These are phyloP conservation scores for Dryocosmus kuriphilus DNA, from an alignment of 2,888 invertebrate genomes.

Conservation along the genomic window DNA sequence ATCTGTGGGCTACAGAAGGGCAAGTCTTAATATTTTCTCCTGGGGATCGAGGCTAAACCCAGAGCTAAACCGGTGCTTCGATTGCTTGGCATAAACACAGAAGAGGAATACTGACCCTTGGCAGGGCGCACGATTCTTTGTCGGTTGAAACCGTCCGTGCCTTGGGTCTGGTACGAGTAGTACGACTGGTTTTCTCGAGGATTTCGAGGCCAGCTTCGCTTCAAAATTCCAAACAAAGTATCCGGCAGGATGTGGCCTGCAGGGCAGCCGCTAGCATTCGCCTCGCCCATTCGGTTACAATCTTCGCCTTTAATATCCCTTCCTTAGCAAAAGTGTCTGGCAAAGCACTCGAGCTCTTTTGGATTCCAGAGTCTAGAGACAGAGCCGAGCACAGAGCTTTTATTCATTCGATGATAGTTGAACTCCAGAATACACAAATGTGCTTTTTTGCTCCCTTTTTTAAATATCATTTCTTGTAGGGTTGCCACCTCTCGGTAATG, in stretches of 20 bases:
- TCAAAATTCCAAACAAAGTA: constrained; percentile 68
- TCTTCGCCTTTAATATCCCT: constrained; percentile 43
- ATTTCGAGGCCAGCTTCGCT: constrained; percentile 55
- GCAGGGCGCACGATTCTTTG: constrained; percentile 59
- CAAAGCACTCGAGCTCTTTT: constrained; percentile 19
- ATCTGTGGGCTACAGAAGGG: neutral
- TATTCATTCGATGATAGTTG: constrained; percentile 22
- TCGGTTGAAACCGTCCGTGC: constrained; percentile 56
- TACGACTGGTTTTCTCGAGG: constrained; percentile 63
- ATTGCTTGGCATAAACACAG: constrained; percentile 44
- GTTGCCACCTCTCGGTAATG: too few species aligned
- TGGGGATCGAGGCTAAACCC: constrained; percentile 41
- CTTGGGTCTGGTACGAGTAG: constrained; percentile 58
- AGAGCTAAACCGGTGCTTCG: constrained; percentile 16
- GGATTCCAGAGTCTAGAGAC: too few species aligned
- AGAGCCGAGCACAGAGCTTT: constrained; percentile 11
- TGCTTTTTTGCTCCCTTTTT: neutral
- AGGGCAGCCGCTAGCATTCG: constrained; percentile 53
- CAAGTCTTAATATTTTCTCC: constrained; percentile 12
- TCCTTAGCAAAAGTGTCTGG: constrained; percentile 16
- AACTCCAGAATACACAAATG: neutral
- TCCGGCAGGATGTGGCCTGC: constrained; percentile 65
- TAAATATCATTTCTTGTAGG: neutral
- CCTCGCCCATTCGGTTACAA: constrained; percentile 37
- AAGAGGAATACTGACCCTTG: constrained; percentile 53